Conservation (phyloP, 2,888 invertebrate species). For the Drosophila quinaria region DNA sequence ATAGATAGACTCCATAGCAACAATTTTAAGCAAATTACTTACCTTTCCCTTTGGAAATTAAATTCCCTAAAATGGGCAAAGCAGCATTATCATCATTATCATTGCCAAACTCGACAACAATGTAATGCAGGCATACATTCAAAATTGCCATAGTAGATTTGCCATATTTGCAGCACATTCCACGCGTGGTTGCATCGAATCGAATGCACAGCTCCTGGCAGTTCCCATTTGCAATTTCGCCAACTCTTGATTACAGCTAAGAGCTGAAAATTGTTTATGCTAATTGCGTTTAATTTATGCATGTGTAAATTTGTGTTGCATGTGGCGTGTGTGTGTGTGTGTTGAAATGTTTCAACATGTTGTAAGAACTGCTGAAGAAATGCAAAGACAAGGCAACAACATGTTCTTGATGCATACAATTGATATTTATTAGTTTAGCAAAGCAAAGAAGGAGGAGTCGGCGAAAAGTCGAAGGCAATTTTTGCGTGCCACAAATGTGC, state of each 20-base stretch:
- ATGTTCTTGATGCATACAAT: constrained; percentile 46
- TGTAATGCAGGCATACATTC: constrained; percentile 19
- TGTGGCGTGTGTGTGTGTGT: constrained; percentile 5
- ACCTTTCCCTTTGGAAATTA: not conserved
- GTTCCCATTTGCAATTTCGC: constrained; percentile 22
- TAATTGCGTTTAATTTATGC: constrained; percentile 82
- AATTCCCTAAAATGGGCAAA: not conserved
- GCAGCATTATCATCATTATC: constrained; percentile 1
- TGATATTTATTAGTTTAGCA: constrained; percentile 64
- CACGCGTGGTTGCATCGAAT: constrained; percentile 14
- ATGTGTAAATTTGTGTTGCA: constrained; percentile 48
- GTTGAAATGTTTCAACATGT: constrained; percentile 37
- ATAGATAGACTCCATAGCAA: not conserved
- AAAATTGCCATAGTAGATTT: constrained; percentile 33
- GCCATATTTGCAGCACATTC: constrained; percentile 30
- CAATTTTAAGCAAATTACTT: not conserved
- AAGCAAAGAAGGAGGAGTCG: constrained; percentile 15
- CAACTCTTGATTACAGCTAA: constrained; percentile 65
- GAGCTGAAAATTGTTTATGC: constrained; percentile 81
- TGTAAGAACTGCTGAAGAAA: constrained; percentile 54
- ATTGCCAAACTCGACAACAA: constrained; percentile 18
- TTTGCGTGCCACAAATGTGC: constrained; percentile 68
- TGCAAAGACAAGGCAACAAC: constrained; percentile 48
- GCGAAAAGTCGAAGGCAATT: constrained; percentile 27
- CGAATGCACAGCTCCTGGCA: constrained; percentile 24